Evolutionary conservation across 2,888 invertebrate species (phyloP).

Genomic region (Cerceris ruficornis): DNA sequence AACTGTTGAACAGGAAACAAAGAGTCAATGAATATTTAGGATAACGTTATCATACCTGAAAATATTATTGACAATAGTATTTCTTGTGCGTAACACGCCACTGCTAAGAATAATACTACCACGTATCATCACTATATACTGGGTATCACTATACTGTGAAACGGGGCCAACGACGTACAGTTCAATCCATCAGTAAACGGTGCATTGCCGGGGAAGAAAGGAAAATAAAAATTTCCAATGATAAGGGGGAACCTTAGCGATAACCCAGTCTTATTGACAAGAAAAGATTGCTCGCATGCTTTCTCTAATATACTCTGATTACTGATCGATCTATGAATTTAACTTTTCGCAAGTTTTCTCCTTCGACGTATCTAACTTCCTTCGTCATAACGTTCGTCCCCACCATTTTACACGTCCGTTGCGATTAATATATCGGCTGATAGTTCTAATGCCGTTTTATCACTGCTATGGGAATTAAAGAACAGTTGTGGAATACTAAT

Average conservation of each 20-base stretch:
- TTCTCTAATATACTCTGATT: background rate
- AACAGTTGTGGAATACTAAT: background rate
- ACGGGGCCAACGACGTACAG: slow-evolving; percentile 16
- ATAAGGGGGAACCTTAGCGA: slow-evolving; percentile 67
- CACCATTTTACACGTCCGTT: background rate
- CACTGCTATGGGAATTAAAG: background rate
- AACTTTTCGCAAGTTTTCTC: background rate
- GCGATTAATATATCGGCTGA: too few species aligned
- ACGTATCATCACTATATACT: slow-evolving; percentile 75
- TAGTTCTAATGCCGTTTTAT: too few species aligned
- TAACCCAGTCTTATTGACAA: slow-evolving; percentile 60
- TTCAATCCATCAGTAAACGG: slow-evolving; percentile 37
- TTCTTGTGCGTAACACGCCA: slow-evolving; percentile 71
- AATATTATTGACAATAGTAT: slow-evolving; percentile 65
- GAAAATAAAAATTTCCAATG: slow-evolving; percentile 57
- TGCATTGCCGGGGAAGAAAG: slow-evolving; percentile 50
- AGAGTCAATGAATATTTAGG: background rate
- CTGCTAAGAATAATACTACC: slow-evolving; percentile 72
- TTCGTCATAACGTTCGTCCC: background rate
- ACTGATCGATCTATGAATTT: slow-evolving; percentile 17
- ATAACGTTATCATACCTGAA: slow-evolving; percentile 73
- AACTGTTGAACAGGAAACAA: background rate
- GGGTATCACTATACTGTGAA: slow-evolving; percentile 50
- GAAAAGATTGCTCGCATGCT: slow-evolving; percentile 22
- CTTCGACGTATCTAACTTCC: background rate